These are phyloP conservation scores for Calypte anna DNA, from an alignment of 2,113 vertebrate species.

Conservation along the genomic window DNA sequence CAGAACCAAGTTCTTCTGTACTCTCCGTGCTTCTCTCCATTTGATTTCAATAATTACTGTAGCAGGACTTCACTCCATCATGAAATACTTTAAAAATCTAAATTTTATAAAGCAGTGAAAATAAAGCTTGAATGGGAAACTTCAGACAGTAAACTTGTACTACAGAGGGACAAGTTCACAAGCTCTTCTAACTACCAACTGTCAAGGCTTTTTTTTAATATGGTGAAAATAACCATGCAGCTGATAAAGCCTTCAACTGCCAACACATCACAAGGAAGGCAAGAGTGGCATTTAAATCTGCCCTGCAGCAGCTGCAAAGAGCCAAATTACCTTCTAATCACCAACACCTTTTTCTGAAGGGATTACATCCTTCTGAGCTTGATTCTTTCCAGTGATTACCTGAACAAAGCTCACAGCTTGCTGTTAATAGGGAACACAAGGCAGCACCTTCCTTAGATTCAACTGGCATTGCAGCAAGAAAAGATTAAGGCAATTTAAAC, in stretches of 20 bases:
- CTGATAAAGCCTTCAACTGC: neutral
- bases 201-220: neutral
- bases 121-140: neutral
- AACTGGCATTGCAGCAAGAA: neutral
- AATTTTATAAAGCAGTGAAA: neutral
- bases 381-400: neutral
- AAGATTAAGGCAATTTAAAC: neutral
- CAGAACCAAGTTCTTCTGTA: neutral
- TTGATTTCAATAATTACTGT: neutral
- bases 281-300: neutral
- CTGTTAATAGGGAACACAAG: neutral
- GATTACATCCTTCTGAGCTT: neutral
- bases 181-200: neutral
- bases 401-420: neutral
- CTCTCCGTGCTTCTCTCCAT: neutral
- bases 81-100: neutral
- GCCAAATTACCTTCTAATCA: neutral
- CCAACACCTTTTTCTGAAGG: neutral
- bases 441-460: neutral
- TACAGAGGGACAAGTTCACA: neutral
- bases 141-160: neutral
- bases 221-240: neutral
- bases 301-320: neutral
- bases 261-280: neutral
- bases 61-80: neutral